These are phyloP conservation scores for Neodiprion fabricii DNA, from an alignment of 1,140 invertebrate genomes.

Conservation along the genomic window DNA sequence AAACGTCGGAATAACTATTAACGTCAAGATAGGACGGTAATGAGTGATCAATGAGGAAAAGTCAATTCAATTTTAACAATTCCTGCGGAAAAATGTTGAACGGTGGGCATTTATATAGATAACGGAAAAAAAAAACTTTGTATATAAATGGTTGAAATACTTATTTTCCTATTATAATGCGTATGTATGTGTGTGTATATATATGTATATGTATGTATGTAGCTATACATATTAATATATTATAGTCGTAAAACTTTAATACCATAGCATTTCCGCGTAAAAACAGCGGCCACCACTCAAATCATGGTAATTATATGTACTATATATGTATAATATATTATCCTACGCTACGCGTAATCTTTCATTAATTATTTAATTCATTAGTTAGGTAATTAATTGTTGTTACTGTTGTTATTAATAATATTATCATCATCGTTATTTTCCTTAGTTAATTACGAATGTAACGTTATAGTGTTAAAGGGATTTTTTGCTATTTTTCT, in stretches of 20 bases:
- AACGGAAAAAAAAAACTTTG: neutral
- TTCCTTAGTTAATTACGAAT: too few species aligned
- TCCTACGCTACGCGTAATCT: neutral
- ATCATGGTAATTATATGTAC: neutral
- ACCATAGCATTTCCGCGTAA: constrained; percentile 2
- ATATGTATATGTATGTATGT: neutral
- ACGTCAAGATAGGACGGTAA: neutral
- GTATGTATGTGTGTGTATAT: too few species aligned
- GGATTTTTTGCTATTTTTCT: too few species aligned
- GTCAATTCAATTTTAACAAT: neutral
- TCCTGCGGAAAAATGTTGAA: neutral
- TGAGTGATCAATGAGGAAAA: neutral
- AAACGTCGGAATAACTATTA: neutral
- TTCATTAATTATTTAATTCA: neutral
- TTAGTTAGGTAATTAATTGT: too few species aligned
- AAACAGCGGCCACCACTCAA: constrained; percentile 6
- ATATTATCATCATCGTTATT: too few species aligned
- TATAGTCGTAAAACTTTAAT: constrained; percentile 6
- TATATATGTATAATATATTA: neutral
- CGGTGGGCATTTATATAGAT: neutral
- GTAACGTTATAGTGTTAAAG: too few species aligned
- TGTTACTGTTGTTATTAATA: too few species aligned
- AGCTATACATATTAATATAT: constrained; percentile 6
- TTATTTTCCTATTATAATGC: neutral
- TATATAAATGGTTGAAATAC: constrained; percentile 6